A percentile compares a stretch with the other conserved stretches of the same genome.
Evolutionary conservation across 2,113 vertebrate genomes (phyloP).

Genomic region (Vulpes lagopus): DNA sequence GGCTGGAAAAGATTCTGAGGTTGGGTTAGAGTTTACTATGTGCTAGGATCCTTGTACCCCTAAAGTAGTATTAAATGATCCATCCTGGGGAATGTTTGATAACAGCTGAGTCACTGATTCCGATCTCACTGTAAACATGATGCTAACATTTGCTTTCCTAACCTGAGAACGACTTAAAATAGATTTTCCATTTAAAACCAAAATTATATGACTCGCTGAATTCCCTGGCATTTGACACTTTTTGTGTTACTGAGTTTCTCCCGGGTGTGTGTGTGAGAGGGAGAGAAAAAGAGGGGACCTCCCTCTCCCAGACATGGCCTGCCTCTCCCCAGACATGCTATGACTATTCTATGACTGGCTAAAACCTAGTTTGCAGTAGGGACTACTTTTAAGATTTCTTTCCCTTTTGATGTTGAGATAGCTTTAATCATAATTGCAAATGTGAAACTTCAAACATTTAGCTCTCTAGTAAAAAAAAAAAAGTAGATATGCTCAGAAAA

Average conservation of each 20-base stretch:
- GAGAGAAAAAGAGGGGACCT: not conserved
- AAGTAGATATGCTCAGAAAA: slow-evolving; percentile 45
- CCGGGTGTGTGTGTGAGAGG: not conserved
- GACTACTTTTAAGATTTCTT: slow-evolving; percentile 11
- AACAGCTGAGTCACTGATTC: not conserved
- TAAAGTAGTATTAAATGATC: not conserved
- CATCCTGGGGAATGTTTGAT: not conserved
- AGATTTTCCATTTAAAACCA: not conserved
- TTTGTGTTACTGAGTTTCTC: not conserved
- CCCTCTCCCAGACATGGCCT: not conserved
- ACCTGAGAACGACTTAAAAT: not conserved
- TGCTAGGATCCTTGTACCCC: not conserved
- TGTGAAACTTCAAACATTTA: slow-evolving; percentile 15
- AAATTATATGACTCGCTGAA: not conserved
- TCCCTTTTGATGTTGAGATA: slow-evolving; percentile 24
- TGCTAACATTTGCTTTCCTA: not conserved
- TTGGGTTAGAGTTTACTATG: not conserved
- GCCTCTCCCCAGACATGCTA: not conserved
- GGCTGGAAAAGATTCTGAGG: not conserved
- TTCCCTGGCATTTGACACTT: not conserved
- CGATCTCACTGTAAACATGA: not conserved
- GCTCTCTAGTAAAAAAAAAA: slow-evolving; percentile 41
- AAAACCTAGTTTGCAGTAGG: not conserved
- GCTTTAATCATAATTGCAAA: slow-evolving; percentile 57
- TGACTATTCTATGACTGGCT: not conserved